Evolutionary conservation across 2,888 invertebrate genomes (phyloP), one percentile per base, ranked within the genome.

Genomic region (Ariolimax columbianus): DNA sequence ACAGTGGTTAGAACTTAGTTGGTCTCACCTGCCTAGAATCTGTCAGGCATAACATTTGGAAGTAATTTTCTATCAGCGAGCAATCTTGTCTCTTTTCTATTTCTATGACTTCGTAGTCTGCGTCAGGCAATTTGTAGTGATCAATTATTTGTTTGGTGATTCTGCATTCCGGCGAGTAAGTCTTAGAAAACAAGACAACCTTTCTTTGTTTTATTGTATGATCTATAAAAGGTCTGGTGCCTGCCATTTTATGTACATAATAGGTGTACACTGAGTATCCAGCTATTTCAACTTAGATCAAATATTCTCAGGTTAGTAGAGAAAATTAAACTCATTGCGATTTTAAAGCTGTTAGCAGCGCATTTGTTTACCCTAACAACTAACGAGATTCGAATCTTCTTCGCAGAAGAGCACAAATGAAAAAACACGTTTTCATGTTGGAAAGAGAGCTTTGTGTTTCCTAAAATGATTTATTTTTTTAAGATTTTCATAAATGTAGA

Each of bases 81-180:
- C 92, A 92, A 84, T 94, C 94, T 80, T 93, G 93, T 63, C 94
- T 86, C 51, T 88, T 88, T 85, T 93, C 94, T 23, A 94, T 93
- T 87, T 93, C 92, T 23, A 92, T 91, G 11, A 90, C 89, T 90
- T 93, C 93, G 81, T 90, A 92, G 9, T 83, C 87, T 9, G 87
- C 85, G n/a, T 87, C 89, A 26, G 84, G 78, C 75, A 93, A 84
- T 33, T 90, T 88, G 85, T 90, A 93, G 43, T 88, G 88, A 11
- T 88, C 88, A 55, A 93, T 82, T 38, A 92, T 88, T 11, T 84
- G 82, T 87, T 90, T 90, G 0, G 89, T 89, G 72, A 77, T 51
- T 82, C 88, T 88, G 75, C 91, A 92, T 59, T 90, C 92, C 0
- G 93, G 93, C 26, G 89, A 90, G 63, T 89, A 89, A 33, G 88